Base-by-base conservation (phyloP, 2,113 vertebrate species). In the Ailuropoda melanoleuca region DNA sequence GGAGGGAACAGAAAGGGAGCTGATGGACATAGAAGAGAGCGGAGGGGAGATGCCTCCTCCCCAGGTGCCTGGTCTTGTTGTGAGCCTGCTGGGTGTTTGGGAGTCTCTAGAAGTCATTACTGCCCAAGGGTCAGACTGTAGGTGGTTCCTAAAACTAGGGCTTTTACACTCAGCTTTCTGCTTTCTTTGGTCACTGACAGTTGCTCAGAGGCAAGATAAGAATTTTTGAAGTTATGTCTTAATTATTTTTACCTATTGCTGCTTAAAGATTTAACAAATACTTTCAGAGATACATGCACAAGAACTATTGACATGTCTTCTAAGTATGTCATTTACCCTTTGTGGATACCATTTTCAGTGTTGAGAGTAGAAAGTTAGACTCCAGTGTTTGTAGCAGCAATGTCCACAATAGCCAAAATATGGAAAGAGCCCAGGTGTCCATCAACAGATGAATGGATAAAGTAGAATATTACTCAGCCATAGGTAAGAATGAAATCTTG, bases 211-310 rank as follows among this genome's bases (percentile, higher is more conserved):
- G 13, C 46, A n/a, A 26, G 39, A 5, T n/a, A 43, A 56, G 60
- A 93, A 13, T n/a, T 46, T 64, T 46, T 74, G 53, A 31, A 82
- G 53, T 29, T 62, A 7, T 75, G 17, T 55, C 15, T 86, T 46
- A 83, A 26, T 93, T 84, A 34, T 60, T 81, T 94, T 90, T 78
- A 72, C 58, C 58, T n/a, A 24, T 77, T 89, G 34, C n/a, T 93
- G 53, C 92, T 87, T 48, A 78, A 74, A 91, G 39, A 11, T 48
- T 34, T 31, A 64, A 55, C 82, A 72, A n/a, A 56, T 64, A 66
- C 53, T 80, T 68, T 29, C 6, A 83, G 60, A 91, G 39, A 56
- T 21, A 8, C 4, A 1, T n/a, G 9, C 55, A 1, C 1, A 1
- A 0, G 11, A 31, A 3, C 39, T 56, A 5, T 26, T 19, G 29